Conservation (phyloP, 1,140 invertebrate species). For the Stratiolaelaps scimitus region DNA sequence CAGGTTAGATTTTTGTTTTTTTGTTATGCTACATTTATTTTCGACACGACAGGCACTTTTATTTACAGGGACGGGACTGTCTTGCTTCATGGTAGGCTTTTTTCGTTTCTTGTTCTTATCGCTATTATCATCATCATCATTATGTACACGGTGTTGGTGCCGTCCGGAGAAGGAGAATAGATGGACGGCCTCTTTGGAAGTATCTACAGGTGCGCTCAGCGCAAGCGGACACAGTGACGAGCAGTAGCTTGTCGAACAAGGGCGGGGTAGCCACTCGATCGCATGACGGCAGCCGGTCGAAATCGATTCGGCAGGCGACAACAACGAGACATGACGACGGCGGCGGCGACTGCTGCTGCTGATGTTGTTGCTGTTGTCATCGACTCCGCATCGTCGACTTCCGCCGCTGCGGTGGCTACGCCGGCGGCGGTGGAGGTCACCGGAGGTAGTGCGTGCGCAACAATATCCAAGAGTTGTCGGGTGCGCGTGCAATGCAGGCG, state of each 20-base stretch:
- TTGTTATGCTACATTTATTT: slow-evolving; percentile 28
- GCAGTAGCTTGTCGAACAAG: slow-evolving; percentile 1
- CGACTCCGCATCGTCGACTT: too few relatives aligned
- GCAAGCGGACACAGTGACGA: slow-evolving; percentile 20
- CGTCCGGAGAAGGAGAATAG: slow-evolving; percentile 2
- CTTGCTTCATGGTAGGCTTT: not conserved
- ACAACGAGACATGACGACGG: too few relatives aligned
- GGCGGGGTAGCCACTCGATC: not conserved
- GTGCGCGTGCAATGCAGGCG: too few relatives aligned
- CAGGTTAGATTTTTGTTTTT: not conserved
- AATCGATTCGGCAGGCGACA: too few relatives aligned
- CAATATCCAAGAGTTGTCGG: too few relatives aligned
- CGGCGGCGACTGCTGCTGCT: too few relatives aligned
- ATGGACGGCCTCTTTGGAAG: slow-evolving; percentile 27
- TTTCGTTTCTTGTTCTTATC: too few relatives aligned
- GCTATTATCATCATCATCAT: not conserved
- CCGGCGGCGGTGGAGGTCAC: too few relatives aligned
- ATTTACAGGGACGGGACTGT: slow-evolving; percentile 27
- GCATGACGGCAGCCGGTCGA: too few relatives aligned
- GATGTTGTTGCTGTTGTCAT: too few relatives aligned
- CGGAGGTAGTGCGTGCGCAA: too few relatives aligned
- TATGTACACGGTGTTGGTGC: slow-evolving; percentile 16
- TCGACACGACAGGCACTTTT: slow-evolving; percentile 25
- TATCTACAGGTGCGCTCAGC: slow-evolving; percentile 28
- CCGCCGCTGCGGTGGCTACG: too few relatives aligned